Conservation (phyloP, 1,140 invertebrate genomes). For the Brachionus rotundiformis region DNA sequence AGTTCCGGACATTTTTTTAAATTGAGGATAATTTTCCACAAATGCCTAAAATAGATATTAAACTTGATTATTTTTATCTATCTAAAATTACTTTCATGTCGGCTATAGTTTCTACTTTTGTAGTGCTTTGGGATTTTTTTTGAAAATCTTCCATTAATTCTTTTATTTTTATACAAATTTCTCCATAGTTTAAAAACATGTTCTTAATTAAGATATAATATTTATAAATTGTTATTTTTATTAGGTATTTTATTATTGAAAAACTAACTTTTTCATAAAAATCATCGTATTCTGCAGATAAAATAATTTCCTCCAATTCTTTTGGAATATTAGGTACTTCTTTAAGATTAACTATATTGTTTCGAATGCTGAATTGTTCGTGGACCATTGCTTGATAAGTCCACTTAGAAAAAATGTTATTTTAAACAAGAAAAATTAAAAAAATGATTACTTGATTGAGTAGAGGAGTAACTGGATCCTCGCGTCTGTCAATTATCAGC, state of each 20-base stretch:
- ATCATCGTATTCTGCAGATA: constrained; percentile 92
- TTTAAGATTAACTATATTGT: constrained; percentile 85
- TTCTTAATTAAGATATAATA: constrained; percentile 71
- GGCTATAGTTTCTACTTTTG: constrained; percentile 91
- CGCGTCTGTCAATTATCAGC: constrained; percentile 82
- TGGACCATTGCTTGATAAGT: constrained; percentile 99
- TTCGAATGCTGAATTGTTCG: constrained; percentile 88
- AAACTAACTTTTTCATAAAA: constrained; percentile 82
- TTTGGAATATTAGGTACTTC: constrained; percentile 73
- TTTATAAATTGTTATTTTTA: too few species aligned
- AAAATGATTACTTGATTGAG: constrained; percentile 84
- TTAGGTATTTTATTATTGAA: constrained; percentile 56
- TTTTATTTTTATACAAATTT: constrained; percentile 96
- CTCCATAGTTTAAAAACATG: constrained; percentile 93
- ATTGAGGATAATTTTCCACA: constrained; percentile 95
- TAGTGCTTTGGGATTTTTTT: constrained; percentile 86
- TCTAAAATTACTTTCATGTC: constrained; percentile 80
- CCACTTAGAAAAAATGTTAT: constrained; percentile 71
- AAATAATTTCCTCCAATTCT: constrained; percentile 80
- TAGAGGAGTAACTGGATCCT: constrained; percentile 91
- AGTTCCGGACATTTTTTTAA: constrained; percentile 98
- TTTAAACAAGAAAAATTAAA: too few species aligned
- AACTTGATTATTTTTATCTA: too few species aligned
- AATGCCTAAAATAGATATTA: constrained; percentile 72
- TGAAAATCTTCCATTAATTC: constrained; percentile 96